These are phyloP conservation scores for Lepisosteus osseus DNA, from an alignment of 2,113 vertebrate genomes.

Conservation along the genomic window DNA sequence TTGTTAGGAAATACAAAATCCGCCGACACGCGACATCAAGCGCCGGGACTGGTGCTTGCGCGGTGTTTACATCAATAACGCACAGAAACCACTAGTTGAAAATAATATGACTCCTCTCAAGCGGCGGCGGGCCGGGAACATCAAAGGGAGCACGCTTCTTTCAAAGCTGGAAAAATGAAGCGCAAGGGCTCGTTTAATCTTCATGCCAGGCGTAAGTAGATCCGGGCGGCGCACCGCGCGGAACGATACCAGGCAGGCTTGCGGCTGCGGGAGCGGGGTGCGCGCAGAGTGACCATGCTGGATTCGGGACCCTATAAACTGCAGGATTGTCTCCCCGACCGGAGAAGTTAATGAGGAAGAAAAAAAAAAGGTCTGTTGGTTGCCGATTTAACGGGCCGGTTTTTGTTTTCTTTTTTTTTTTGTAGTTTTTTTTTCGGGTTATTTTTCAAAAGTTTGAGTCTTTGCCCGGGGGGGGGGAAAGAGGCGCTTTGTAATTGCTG, in stretches of 20 bases:
- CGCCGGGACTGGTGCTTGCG: not conserved
- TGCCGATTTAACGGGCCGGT: not conserved
- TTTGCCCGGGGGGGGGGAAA: not conserved
- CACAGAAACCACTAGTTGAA: not conserved
- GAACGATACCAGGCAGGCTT: constrained; percentile 53
- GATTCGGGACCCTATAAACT: constrained; percentile 50
- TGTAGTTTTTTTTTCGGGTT: not conserved
- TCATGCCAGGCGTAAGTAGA: constrained; percentile 64
- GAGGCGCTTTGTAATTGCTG: too few relatives aligned
- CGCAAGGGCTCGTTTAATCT: constrained; percentile 24
- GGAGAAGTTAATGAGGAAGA: constrained; percentile 33
- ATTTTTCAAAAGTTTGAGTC: not conserved
- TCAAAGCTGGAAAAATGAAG: constrained; percentile 6
- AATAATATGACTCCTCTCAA: not conserved
- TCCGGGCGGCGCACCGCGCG: constrained; percentile 63
- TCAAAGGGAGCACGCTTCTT: not conserved
- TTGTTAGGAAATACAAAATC: too few relatives aligned
- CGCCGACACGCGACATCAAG: too few relatives aligned
- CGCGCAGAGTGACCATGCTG: constrained; percentile 59
- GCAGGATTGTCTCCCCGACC: constrained; percentile 54
- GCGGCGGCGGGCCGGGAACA: not conserved
- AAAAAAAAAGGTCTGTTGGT: constrained; percentile 46
- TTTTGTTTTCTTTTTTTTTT: not conserved
- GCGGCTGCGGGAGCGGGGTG: constrained; percentile 30
- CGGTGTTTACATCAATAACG: not conserved